Evolutionary conservation across 2,888 invertebrate genomes (phyloP).

Genomic region (Lithosia quadra): DNA sequence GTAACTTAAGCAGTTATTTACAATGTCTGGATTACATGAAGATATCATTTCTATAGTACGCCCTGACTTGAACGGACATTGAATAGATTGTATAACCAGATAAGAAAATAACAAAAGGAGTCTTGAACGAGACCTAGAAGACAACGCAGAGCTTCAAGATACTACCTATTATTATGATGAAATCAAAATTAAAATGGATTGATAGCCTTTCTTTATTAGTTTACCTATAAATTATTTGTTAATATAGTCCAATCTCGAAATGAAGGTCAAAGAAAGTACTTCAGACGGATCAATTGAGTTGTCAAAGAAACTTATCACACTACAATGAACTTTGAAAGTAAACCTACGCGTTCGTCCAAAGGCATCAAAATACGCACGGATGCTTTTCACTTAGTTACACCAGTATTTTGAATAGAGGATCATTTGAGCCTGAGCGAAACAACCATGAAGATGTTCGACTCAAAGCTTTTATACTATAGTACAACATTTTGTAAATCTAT

Average conservation of each 20-base stretch:
- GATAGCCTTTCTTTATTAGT: background rate
- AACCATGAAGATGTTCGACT: background rate
- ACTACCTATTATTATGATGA: background rate
- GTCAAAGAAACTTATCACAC: constrained; percentile 24
- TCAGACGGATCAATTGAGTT: constrained; percentile 5
- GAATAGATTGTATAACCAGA: constrained; percentile 10
- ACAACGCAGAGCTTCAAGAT: background rate
- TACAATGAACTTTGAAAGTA: constrained; percentile 19
- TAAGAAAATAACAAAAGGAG: constrained; percentile 2
- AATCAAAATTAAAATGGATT: background rate
- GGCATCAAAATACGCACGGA: constrained; percentile 26
- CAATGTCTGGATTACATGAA: background rate
- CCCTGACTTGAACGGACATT: background rate
- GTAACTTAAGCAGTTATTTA: background rate
- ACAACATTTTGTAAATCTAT: too few relatives aligned
- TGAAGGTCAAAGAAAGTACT: constrained; percentile 8
- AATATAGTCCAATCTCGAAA: background rate
- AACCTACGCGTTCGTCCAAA: constrained; percentile 20
- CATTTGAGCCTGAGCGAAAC: background rate
- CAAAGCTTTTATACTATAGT: background rate
- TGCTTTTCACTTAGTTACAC: constrained; percentile 27
- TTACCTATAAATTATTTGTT: background rate
- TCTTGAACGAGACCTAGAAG: constrained; percentile 2
- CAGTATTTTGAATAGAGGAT: constrained; percentile 12
- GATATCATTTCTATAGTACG: background rate